Base-by-base conservation (phyloP, 2,797 vertebrate genomes). In the Chelon labrosus region DNA sequence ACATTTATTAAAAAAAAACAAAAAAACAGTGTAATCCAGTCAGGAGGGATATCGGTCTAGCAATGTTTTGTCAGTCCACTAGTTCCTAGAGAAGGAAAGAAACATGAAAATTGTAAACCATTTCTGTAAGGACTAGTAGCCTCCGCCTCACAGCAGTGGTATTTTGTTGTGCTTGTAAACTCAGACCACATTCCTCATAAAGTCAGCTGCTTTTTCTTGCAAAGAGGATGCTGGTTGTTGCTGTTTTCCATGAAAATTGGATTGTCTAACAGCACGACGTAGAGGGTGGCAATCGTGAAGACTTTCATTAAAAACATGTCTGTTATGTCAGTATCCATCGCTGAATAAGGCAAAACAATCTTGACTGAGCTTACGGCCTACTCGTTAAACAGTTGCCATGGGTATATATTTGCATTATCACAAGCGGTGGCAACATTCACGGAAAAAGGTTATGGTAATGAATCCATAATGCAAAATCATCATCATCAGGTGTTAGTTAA, bases 151-250 rank as follows among this genome's bases (percentile, higher is more conserved):
- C 46, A 53, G 38, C 68, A 27, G 27, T 41, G 63, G 11, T 47
- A 41, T 71, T 73, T 70, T 81, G 55, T 72, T 68, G 50, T 46
- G 16, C 62, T 75, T 7, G 16, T 75, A 71, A 69, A 77, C 44
- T 54, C 38, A 3, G 49, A 69, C 22, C 38, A 14, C 58, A 54
- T 65, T 83, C 65, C 53, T 19, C 3, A 22, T 63, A 54, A 72
- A 75, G 6, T 20, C n/a, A 19, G 10, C 37, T 61, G 6, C 54
- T 20, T 68, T 65, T 63, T 38, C 16, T 55, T 47, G 9, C n/a
- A 38, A 37, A 49, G 41, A 62, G 17, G 19, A 61, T 55, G 41
- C 68, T 68, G 25, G 68, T 60, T 14, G 39, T 65, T 50, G 19
- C 37, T 59, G 27, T 38, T 27, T 41, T 20, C 37, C 10, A 17